Conservation (phyloP, 2,797 vertebrate species). For the Choloepus didactylus region DNA sequence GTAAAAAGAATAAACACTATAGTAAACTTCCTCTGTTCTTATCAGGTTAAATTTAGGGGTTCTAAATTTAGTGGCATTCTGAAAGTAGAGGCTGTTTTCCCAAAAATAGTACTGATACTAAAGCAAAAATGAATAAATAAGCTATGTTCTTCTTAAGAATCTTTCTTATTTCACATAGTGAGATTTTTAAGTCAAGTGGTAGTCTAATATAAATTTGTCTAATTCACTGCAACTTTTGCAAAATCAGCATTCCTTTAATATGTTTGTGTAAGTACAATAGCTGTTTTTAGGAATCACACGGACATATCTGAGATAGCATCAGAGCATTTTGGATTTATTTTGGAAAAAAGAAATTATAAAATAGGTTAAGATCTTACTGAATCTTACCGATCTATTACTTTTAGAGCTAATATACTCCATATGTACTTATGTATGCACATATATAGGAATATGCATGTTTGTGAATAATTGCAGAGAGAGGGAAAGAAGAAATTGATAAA, state of each 20-base stretch:
- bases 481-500: constrained; percentile 35
- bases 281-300: constrained; percentile 75
- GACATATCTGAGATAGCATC: not conserved
- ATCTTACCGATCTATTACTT: not conserved
- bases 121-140: constrained; percentile 57
- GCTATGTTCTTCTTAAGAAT: constrained; percentile 31
- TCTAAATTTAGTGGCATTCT: constrained; percentile 52
- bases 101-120: constrained; percentile 3
- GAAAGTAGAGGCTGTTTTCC: constrained; percentile 36
- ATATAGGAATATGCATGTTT: not conserved
- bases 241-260: constrained; percentile 61
- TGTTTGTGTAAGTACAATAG: constrained; percentile 50
- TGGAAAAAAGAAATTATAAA: not conserved
- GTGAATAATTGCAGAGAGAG: not conserved
- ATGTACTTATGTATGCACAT: not conserved
- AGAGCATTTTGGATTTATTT: constrained; percentile 44
- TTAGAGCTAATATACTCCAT: not conserved
- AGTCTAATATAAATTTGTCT: constrained; percentile 68
- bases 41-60: constrained; percentile 29
- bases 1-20: constrained; percentile 44
- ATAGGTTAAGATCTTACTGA: constrained; percentile 12
- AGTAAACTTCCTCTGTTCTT: not conserved
- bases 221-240: constrained; percentile 75
- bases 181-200: not conserved
- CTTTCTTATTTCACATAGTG: constrained; percentile 40